Conservation (phyloP, 2,797 vertebrate genomes). For the Microctenopoma lineatum region DNA sequence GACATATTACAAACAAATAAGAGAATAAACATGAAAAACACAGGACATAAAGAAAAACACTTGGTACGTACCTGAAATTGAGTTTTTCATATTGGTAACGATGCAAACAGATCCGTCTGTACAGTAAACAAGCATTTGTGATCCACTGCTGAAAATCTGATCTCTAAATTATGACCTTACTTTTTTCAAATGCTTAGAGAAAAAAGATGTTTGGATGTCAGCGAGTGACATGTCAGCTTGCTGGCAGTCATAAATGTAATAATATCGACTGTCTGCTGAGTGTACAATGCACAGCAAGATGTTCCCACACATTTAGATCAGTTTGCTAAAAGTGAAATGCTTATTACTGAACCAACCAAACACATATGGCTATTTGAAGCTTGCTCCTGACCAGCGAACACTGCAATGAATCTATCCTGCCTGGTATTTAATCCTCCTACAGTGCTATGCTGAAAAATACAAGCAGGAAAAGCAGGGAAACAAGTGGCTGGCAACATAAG, state of each 20-base stretch:
- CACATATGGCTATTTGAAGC: constrained; percentile 1
- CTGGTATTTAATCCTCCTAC: constrained; percentile 8
- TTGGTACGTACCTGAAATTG: too few species aligned
- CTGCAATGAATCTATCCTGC: constrained; percentile 22
- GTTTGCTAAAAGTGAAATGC: constrained; percentile 25
- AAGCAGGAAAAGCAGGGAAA: constrained; percentile 1
- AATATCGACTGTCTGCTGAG: constrained; percentile 35
- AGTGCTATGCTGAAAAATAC: constrained; percentile 3
- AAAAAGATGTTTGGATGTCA: constrained; percentile 6
- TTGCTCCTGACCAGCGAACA: constrained; percentile 7
- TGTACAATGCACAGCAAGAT: constrained; percentile 1
- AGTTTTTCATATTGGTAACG: too few species aligned
- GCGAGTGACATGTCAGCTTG: constrained; percentile 7
- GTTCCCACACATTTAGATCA: constrained; percentile 21
- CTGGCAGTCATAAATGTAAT: not conserved
- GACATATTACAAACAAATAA: constrained; percentile 29
- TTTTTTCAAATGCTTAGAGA: constrained; percentile 1
- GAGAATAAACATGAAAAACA: not conserved
- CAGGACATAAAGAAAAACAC: too few species aligned
- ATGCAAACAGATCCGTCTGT: too few species aligned
- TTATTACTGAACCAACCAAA: constrained; percentile 16
- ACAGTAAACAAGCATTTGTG: too few species aligned
- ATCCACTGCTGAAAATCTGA: too few species aligned
- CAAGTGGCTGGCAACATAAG: too few species aligned
- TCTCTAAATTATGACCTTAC: not conserved